These are phyloP conservation scores for Drosophila hydei DNA, from an alignment of 1,140 invertebrate genomes.

Conservation along the genomic window DNA sequence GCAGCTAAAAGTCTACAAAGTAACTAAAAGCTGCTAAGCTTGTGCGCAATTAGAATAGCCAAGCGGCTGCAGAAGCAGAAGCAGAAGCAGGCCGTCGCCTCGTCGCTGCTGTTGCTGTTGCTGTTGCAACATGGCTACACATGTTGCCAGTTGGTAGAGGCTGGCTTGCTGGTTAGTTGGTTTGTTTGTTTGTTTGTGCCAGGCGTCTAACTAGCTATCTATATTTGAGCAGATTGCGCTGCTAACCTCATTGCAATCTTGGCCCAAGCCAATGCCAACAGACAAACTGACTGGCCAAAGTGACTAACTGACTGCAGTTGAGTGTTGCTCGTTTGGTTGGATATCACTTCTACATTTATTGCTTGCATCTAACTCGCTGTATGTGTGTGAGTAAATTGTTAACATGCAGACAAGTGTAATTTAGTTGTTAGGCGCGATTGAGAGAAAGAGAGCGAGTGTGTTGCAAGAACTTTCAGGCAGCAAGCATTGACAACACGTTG, in stretches of 20 bases:
- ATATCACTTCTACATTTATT: slow-evolving; percentile 60
- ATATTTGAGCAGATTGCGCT: slow-evolving; percentile 81
- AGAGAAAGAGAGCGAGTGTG: slow-evolving; percentile 7
- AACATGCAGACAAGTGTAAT: slow-evolving; percentile 82
- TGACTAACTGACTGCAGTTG: slow-evolving; percentile 66
- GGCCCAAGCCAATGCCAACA: slow-evolving; percentile 54
- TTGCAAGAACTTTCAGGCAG: slow-evolving; percentile 47
- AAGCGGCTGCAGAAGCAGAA: slow-evolving; percentile 45
- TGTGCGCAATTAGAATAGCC: slow-evolving; percentile 80
- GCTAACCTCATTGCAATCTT: slow-evolving; percentile 78
- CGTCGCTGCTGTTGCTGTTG: slow-evolving; percentile 22
- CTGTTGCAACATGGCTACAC: slow-evolving; percentile 74
- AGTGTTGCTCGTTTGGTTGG: slow-evolving; percentile 54
- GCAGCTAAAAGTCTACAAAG: slow-evolving; percentile 79
- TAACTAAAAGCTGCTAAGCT: slow-evolving; percentile 80
- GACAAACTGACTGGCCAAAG: slow-evolving; percentile 69
- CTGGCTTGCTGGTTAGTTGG: slow-evolving; percentile 37
- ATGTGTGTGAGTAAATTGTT: slow-evolving; percentile 67
- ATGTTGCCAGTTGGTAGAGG: slow-evolving; percentile 59
- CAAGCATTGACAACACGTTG: slow-evolving; percentile 69
- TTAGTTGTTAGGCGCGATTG: slow-evolving; percentile 68
- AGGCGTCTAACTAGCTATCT: slow-evolving; percentile 77
- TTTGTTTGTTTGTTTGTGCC: slow-evolving; percentile 48
- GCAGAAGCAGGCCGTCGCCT: too few species aligned
- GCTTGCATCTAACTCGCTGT: slow-evolving; percentile 31